These are phyloP conservation scores for Campoplex capitator DNA, from an alignment of 2,888 invertebrate genomes.

Conservation along the genomic window DNA sequence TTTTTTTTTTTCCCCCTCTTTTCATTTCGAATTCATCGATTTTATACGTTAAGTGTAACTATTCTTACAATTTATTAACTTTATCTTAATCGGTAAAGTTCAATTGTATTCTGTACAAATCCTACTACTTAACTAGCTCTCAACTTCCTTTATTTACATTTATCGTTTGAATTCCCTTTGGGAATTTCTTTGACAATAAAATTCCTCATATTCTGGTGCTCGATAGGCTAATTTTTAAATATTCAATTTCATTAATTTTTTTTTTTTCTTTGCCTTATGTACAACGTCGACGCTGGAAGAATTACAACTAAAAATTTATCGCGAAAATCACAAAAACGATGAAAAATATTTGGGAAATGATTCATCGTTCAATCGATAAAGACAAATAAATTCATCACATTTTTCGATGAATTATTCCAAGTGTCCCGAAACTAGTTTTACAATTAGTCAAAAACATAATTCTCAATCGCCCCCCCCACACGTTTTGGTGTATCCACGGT, in stretches of 20 bases:
- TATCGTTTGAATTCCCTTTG: constrained; percentile 52
- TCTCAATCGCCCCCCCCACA: background rate
- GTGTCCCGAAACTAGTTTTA: no score
- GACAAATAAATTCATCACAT: no score
- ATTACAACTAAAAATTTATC: background rate
- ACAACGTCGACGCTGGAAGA: constrained; percentile 24
- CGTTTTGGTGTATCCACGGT: background rate
- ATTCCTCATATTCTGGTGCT: constrained; percentile 15
- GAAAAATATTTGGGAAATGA: background rate
- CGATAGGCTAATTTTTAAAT: constrained; percentile 14
- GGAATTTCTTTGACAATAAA: constrained; percentile 36
- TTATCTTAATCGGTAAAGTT: constrained; percentile 69
- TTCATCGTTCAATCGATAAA: no score
- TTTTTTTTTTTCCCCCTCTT: constrained; percentile 70
- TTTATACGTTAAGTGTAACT: constrained; percentile 50
- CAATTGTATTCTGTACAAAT: constrained; percentile 82
- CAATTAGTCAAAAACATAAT: background rate
- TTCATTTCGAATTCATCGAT: constrained; percentile 60
- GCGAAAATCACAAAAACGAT: background rate
- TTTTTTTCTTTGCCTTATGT: constrained; percentile 46
- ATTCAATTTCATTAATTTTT: background rate
- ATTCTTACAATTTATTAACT: constrained; percentile 47
- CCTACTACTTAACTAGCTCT: constrained; percentile 74
- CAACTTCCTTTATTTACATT: constrained; percentile 68
- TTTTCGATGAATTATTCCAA: no score